Evolutionary conservation across 2,113 vertebrate genomes (phyloP).

Genomic region (Nesospiza acunhae): DNA sequence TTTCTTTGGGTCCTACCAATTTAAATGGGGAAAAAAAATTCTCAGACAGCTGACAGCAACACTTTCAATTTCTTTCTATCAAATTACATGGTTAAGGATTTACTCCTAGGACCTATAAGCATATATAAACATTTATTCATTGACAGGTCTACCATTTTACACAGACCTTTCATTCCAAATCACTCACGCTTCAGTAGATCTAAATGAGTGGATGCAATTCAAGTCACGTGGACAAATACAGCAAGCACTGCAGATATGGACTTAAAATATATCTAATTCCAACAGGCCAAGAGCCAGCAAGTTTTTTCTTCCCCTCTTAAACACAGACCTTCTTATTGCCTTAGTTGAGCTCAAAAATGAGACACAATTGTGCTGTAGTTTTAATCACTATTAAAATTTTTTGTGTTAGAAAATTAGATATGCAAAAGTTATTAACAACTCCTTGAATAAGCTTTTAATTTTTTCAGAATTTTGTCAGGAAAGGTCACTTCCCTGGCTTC

Average conservation of each 20-base stretch:
- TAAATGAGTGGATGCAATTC: not conserved
- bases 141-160: not conserved
- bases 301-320: not conserved
- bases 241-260: not conserved
- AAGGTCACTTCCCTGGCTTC: not conserved
- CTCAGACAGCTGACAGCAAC: not conserved
- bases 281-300: not conserved
- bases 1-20: not conserved
- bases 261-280: constrained; percentile 43
- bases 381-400: not conserved
- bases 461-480: not conserved
- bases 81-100: not conserved
- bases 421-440: not conserved
- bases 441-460: not conserved
- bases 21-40: not conserved
- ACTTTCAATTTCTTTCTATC: not conserved
- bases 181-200: not conserved
- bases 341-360: not conserved
- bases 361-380: not conserved
- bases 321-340: not conserved
- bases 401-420: not conserved
- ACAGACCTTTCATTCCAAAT: not conserved
- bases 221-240: constrained; percentile 27
- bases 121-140: not conserved
- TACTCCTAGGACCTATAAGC: not conserved